These are phyloP conservation scores for Parnassius glacialis DNA, from an alignment of 2,888 invertebrate species.

Conservation along the genomic window DNA sequence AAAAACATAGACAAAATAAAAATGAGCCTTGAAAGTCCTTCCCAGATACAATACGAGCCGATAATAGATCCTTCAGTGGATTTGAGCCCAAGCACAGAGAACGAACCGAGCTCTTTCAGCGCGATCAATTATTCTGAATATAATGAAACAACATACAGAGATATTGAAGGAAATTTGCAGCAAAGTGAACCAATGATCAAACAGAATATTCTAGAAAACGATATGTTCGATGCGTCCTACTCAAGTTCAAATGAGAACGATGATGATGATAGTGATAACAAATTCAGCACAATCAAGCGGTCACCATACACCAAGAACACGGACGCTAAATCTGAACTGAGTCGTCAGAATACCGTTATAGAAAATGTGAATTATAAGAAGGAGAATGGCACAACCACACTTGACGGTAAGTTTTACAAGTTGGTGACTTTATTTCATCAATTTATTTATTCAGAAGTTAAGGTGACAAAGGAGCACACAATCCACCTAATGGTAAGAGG, in stretches of 20 bases:
- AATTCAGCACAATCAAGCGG: constrained; percentile 86
- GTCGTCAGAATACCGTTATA: constrained; percentile 74
- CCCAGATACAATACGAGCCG: constrained; percentile 75
- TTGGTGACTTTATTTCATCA: too few species aligned
- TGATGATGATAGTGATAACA: constrained; percentile 84
- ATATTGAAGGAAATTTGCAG: constrained; percentile 49
- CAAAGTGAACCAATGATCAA: constrained; percentile 76
- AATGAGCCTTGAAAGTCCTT: constrained; percentile 71
- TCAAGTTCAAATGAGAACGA: constrained; percentile 79
- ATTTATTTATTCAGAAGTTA: too few species aligned
- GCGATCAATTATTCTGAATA: constrained; percentile 60
- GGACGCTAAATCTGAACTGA: constrained; percentile 55
- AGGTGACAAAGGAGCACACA: too few species aligned
- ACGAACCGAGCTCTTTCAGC: constrained; percentile 61
- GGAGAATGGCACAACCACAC: constrained; percentile 68
- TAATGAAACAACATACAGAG: constrained; percentile 49
- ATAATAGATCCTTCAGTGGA: constrained; percentile 68
- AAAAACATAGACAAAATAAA: constrained; percentile 78
- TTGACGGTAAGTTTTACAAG: constrained; percentile 52
- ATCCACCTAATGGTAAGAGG: too few species aligned
- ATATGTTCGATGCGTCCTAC: constrained; percentile 75
- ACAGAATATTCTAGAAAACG: constrained; percentile 76
- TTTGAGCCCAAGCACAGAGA: constrained; percentile 68
- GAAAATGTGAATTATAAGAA: constrained; percentile 74
- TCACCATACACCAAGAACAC: constrained; percentile 82